Base-by-base conservation (phyloP, 2,888 invertebrate species). In the Rhyacophila evoluta region DNA sequence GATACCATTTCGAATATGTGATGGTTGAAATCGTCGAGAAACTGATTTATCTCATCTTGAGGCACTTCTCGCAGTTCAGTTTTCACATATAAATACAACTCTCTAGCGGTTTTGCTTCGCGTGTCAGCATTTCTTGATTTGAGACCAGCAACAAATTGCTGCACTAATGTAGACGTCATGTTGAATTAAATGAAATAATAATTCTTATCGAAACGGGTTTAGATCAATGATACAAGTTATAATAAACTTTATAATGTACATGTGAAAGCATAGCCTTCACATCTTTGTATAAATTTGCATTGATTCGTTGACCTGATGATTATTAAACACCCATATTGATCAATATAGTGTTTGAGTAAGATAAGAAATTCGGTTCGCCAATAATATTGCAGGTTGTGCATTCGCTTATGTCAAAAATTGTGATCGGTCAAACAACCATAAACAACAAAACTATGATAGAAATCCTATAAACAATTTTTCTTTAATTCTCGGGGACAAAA, bases 1-100 rank as follows among this genome's bases (percentile, higher is more conserved):
- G 96, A 96, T 1, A 98, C 97, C 98, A 98, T 97, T 86, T 97
- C 97, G 86, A 96, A 97, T 83, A 98, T 98, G 85, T 97, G 96
- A 85, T 97, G 96, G 86, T 98, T 98, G 85, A 98, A 97, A 83
- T 97, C 96, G 86, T 98, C 98, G 87, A 98, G 94, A 86, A 98
- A 98, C 80, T 93, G 91, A 27, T 95, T 94, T 82, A 97, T 92
- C 85, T 98, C 98, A 85, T 98, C 98, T 79, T 94, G 94, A 0
- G 96, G 94, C 83, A 96, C 95, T 88, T 97, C 97, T 4, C 96
- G 92, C 72, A 97, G 87, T 85, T 97, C 97, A 5, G 97, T 97
- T 86, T 96, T 97, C 8, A 96, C 96, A 89, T 95, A 98, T 81
- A 95, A 93, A 84, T 96, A 95, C 27, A 98, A 91, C 84, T 98